Evolutionary conservation across 1,140 invertebrate genomes (phyloP), one percentile per base, ranked within the genome.

Genomic region (Nomia melanderi): DNA sequence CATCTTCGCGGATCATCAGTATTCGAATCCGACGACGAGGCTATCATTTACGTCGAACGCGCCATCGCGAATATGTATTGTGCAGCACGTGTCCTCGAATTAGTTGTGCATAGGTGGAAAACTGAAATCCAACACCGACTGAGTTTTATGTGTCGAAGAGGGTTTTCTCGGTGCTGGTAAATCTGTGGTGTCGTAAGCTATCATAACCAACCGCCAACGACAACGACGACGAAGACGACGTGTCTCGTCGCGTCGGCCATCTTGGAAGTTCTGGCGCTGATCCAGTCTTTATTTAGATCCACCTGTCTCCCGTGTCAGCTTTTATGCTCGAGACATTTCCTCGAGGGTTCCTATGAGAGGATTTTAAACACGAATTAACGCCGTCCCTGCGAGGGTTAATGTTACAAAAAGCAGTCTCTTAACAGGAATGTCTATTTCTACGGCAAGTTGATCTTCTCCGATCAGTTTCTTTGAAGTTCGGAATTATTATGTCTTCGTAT

Each of bases 201-300:
- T 41, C 76, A 80, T 50, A 75, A 72, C 77, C 59, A 54, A 29
- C 9, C 60, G 79, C 29, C 78, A 70, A 79, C 60, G 83, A 84
- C 82, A 41, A 73, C 72, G 36, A 64, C 47, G 5, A 62, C 56
- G 81, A 83, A 81, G 69, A 77, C 72, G 64, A 75, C 63, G 84
- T 79, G 59, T 79, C 66, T 84, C 82, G 82, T 87, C 88, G 79
- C 75, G 60, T 83, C 89, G 80, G 86, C 89, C 89, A 91, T 91
- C 74, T 91, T 91, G 85, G 76, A 72, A 78, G 60, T 74, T 74
- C 84, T 92, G 91, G 91, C 91, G 86, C 82, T 80, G 87, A 86
- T 92, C 91, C 91, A 92, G 87, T 91, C 90, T 92, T 92, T 90
- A 92, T 92, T 92, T 92, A 92, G 91, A 90, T 89, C 90, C 92